Conservation (phyloP, 2,888 invertebrate genomes). For the Drosophila cracens region DNA sequence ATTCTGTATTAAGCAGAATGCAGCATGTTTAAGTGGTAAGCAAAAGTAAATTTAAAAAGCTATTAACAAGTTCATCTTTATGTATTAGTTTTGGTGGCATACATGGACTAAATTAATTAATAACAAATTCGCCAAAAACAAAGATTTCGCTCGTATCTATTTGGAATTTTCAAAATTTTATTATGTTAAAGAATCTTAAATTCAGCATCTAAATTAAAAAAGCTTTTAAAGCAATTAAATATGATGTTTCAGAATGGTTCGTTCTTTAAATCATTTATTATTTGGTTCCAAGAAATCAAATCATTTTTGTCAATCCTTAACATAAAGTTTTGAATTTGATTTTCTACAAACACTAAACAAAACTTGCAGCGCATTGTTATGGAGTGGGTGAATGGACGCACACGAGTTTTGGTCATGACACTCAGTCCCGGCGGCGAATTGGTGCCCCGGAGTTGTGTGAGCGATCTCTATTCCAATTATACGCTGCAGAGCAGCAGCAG, state of each 20-base stretch:
- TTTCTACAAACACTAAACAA: background rate
- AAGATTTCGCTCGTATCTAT: background rate
- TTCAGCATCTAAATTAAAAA: background rate
- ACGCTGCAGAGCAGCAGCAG: conserved; percentile 36
- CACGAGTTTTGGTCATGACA: conserved; percentile 84
- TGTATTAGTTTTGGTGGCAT: background rate
- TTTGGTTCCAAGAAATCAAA: background rate
- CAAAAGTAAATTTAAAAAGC: background rate
- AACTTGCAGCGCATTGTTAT: conserved; percentile 83
- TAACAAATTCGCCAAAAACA: background rate
- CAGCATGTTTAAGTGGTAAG: background rate
- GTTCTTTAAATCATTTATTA: background rate
- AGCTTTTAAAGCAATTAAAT: background rate
- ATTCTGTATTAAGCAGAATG: background rate
- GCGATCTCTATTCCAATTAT: conserved; percentile 83
- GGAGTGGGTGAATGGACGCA: conserved; percentile 84
- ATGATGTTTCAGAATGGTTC: background rate
- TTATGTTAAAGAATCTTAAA: background rate
- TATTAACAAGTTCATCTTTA: background rate
- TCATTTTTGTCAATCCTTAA: background rate
- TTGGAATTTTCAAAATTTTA: no score
- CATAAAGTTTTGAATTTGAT: background rate
- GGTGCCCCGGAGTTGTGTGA: conserved; percentile 84
- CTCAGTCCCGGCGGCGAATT: conserved; percentile 85
- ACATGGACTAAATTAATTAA: background rate